Evolutionary conservation across 2,888 invertebrate genomes (phyloP), one percentile per base, ranked within the genome.

Genomic region (Nephrotoma flavescens): DNA sequence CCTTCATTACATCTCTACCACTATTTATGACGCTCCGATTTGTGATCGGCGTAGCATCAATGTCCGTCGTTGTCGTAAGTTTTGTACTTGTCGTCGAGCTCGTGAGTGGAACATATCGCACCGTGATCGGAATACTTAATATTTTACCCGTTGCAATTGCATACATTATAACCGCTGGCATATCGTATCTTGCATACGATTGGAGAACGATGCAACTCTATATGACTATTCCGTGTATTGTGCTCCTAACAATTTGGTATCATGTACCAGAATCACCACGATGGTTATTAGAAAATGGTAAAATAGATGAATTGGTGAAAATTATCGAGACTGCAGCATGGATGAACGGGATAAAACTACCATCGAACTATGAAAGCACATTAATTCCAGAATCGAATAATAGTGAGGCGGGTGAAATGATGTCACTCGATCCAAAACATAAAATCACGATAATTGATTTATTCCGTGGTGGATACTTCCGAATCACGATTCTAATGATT

Each of bases 181-280:
- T 95, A 88, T 94, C 94, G 9, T 95, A 93, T 90, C 90, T 93
- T 86, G 90, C 94, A 87, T 91, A 93, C 87, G 93, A 94, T 88
- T 95, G 94, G 94, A 92, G 94, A 83, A 88, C 88, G 86, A 89
- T 91, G 87, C 92, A 92, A 88, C 90, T 94, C 88, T 93, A 93
- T 41, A 92, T 94, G 88, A 94, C 94, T 4, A 89, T 93, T 85
- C 94, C 94, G 0, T 93, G 93, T 89, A 89, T 93, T 31, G 89
- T 92, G 4, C 92, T 94, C 88, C 90, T 94, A 7, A 89, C 90
- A 42, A 91, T 93, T 87, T 94, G 93, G 95, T 95, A 94, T 91
- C 92, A 95, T 87, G 90, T 96, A 87, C 96, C 96, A 6, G 96
- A 96, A 92, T 96, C 96, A 1, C 96, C 96, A 4, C 92, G 96